These are phyloP conservation scores for Campylomormyrus numenius DNA, from an alignment of 2,113 vertebrate genomes.

Conservation along the genomic window DNA sequence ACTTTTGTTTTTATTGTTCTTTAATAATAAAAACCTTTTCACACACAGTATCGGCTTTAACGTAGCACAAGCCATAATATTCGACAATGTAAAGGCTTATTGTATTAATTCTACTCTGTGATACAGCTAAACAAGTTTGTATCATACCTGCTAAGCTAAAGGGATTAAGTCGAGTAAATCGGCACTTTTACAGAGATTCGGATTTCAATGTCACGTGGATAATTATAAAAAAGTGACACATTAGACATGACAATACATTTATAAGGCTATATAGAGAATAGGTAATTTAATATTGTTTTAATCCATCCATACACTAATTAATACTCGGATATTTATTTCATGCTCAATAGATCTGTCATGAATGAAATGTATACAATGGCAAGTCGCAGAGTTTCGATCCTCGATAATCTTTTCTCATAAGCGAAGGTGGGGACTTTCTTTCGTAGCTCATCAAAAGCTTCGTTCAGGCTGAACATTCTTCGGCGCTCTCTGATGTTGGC, in stretches of 20 bases:
- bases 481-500: constrained; percentile 90
- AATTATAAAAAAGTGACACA: constrained; percentile 3
- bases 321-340: background rate
- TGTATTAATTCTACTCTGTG: background rate
- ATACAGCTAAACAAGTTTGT: background rate
- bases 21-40: background rate
- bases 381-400: constrained; percentile 89
- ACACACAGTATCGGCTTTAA: background rate
- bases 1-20: background rate
- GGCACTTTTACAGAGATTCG: background rate
- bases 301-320: background rate
- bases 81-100: background rate
- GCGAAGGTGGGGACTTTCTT: constrained; percentile 92
- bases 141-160: background rate
- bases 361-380: constrained; percentile 96
- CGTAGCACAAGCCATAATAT: background rate
- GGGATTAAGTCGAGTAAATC: background rate
- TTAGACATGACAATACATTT: background rate
- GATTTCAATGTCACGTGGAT: background rate
- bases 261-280: background rate
- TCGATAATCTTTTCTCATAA: constrained; percentile 89
- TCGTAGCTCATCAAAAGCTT: constrained; percentile 88
- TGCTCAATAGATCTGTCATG: constrained; percentile 88
- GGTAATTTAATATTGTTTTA: background rate
- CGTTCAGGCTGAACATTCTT: constrained; percentile 94